Evolutionary conservation across 2,888 invertebrate species (phyloP).

Genomic region (Cephus spinipes): DNA sequence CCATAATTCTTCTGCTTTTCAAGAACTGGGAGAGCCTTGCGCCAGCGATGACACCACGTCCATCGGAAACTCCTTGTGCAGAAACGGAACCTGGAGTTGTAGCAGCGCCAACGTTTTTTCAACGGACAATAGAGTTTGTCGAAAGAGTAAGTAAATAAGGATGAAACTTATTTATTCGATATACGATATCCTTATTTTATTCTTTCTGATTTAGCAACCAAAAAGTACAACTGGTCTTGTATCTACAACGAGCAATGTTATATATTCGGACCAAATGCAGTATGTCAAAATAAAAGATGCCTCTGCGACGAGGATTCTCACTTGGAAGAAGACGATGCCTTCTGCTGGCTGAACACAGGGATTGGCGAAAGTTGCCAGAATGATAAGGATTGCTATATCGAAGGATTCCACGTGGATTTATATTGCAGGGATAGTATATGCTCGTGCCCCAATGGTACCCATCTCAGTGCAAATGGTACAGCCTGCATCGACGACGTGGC

Average conservation of each 20-base stretch:
- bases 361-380: constrained; percentile 40
- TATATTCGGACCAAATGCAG: constrained; percentile 50
- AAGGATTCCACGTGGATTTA: constrained; percentile 20
- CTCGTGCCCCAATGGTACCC: constrained; percentile 38
- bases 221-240: constrained; percentile 37
- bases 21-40: constrained; percentile 55
- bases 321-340: constrained; percentile 40
- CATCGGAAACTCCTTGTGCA: constrained; percentile 42
- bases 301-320: constrained; percentile 48
- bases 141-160: constrained; percentile 40
- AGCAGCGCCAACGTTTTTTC: constrained; percentile 30
- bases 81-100: constrained; percentile 47
- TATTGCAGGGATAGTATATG: constrained; percentile 39
- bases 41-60: not conserved
- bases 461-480: constrained; percentile 28
- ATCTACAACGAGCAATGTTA: constrained; percentile 42
- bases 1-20: not conserved
- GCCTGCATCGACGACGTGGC: constrained; percentile 32
- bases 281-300: constrained; percentile 40
- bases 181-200: not conserved
- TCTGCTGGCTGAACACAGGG: constrained; percentile 52
- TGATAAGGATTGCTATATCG: constrained; percentile 46
- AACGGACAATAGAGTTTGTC: constrained; percentile 43
- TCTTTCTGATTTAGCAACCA: constrained; percentile 33
- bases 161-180: not conserved